Conservation (phyloP, 2,888 invertebrate species). For the Erynnis tages region DNA sequence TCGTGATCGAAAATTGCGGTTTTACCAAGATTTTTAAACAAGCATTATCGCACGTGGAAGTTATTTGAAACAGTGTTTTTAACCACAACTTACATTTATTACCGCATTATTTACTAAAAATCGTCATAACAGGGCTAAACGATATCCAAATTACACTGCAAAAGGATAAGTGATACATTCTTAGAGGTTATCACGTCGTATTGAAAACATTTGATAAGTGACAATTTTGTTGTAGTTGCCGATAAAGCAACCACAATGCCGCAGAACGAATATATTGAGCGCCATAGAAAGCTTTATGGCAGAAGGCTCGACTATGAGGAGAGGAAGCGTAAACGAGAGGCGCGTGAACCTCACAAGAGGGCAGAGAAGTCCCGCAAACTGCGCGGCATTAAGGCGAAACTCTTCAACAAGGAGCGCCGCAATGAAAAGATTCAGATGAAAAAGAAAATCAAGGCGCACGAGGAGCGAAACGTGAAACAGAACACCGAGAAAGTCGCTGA, state of each 20-base stretch:
- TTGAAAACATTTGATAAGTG: constrained; percentile 46
- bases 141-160: no score
- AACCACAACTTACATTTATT: no score
- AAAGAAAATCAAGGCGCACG: constrained; percentile 98
- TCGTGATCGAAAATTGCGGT: no score
- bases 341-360: constrained; percentile 94
- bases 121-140: no score
- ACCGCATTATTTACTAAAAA: no score
- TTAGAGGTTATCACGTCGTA: constrained; percentile 46
- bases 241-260: constrained; percentile 88
- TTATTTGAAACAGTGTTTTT: not conserved
- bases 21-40: not conserved
- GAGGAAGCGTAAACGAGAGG: constrained; percentile 96
- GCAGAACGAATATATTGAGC: constrained; percentile 99
- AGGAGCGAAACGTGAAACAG: constrained; percentile 95
- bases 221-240: constrained; percentile 79
- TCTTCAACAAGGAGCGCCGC: constrained; percentile 97
- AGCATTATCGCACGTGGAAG: constrained; percentile 8
- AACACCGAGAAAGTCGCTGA: constrained; percentile 92
- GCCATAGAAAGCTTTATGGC: constrained; percentile 97
- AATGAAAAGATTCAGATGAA: constrained; percentile 99
- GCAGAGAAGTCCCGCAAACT: constrained; percentile 95
- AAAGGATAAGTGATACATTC: no score
- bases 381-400: constrained; percentile 97
- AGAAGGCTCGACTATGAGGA: constrained; percentile 98